phyloP scores from a whole-genome alignment of 2,888 invertebrate genomes.

The Drosophila cognata region DNA sequence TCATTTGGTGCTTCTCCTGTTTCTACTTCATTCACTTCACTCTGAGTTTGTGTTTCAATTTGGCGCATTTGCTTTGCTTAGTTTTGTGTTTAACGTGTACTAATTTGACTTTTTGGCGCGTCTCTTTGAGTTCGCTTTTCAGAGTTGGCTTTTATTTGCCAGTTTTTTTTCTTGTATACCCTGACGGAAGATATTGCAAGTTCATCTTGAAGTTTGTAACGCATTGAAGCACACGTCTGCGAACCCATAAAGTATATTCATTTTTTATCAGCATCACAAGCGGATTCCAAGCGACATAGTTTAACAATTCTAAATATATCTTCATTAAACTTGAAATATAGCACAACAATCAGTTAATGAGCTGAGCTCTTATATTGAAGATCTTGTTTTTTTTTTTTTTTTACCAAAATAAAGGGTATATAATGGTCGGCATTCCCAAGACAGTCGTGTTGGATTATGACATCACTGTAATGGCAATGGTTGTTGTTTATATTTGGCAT shows the following conservation, averaged over 20 bases:
- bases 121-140: conserved; percentile 36
- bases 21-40: conserved; percentile 51
- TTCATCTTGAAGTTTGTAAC: not conserved
- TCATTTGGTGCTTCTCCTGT: conserved; percentile 30
- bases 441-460: conserved; percentile 51
- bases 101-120: conserved; percentile 68
- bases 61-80: conserved; percentile 65
- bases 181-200: not conserved
- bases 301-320: not conserved
- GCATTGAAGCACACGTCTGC: not conserved
- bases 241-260: not conserved
- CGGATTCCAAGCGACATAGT: not conserved
- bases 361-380: not conserved
- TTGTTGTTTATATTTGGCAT: conserved; percentile 47
- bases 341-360: not conserved
- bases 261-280: not conserved
- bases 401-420: not conserved
- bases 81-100: conserved; percentile 63
- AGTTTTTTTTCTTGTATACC: conserved; percentile 37
- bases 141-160: conserved; percentile 43
- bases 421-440: not conserved
- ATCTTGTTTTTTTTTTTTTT: too few species aligned
- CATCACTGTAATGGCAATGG: conserved; percentile 62
- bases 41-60: conserved; percentile 64
- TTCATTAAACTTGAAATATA: not conserved